These are phyloP conservation scores for Cataglyphis altisquamis DNA, from an alignment of 2,888 invertebrate genomes.

Conservation along the genomic window DNA sequence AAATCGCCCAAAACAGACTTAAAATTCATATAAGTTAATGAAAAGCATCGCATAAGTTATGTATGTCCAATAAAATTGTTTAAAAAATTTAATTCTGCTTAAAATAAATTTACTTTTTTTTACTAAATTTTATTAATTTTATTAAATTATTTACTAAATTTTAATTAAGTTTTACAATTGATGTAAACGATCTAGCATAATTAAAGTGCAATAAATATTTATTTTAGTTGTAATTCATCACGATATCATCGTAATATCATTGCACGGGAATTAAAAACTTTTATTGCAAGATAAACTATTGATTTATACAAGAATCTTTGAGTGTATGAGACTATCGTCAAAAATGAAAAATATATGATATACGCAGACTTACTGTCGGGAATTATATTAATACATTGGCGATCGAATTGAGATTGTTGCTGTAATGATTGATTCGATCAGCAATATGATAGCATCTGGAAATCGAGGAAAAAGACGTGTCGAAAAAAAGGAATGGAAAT, in stretches of 20 bases:
- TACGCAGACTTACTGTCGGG: background rate
- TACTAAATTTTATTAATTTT: too few species aligned
- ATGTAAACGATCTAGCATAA: background rate
- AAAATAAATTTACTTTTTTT: background rate
- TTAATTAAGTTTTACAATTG: background rate
- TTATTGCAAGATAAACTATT: background rate
- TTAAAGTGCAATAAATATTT: background rate
- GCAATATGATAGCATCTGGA: conserved; percentile 5
- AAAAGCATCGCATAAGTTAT: background rate
- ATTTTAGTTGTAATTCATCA: background rate
- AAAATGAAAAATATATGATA: background rate
- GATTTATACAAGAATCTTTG: background rate
- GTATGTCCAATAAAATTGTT: background rate
- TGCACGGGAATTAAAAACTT: background rate
- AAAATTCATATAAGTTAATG: background rate
- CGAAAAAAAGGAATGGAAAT: background rate
- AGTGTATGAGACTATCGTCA: background rate
- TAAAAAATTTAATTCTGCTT: background rate
- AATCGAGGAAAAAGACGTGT: background rate
- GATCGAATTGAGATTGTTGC: background rate
- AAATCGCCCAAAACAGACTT: background rate
- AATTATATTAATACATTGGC: conserved; percentile 10
- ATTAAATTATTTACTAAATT: too few species aligned
- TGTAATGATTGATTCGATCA: conserved; percentile 24
- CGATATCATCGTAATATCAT: conserved; percentile 1